Evolutionary conservation across 2,113 vertebrate genomes (phyloP), one percentile per base, ranked within the genome.

Genomic region (Prunella himalayana): DNA sequence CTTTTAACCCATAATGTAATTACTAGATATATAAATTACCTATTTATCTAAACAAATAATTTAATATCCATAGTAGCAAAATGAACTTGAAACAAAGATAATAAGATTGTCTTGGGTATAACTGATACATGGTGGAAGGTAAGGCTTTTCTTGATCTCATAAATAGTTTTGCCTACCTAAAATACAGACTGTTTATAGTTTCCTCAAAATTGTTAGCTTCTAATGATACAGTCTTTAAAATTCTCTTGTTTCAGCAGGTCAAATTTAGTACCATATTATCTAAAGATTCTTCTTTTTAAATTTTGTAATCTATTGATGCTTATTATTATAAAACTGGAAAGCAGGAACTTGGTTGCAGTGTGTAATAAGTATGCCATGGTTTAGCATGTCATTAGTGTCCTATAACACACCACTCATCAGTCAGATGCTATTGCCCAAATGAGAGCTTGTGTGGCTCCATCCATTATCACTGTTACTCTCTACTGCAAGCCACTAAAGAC

Each of bases 1-100:
- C 86, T 96, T 98, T 95, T 97, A 96, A 97, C 65, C 79, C 79
- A 78, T 78, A 49, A 95, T 93, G 76, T 85, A 64, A 79, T 95
- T 28, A 6, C 45, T 78, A 57, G 12, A 56, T 84, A 72, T 70
- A 77, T 76, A 85, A 93, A 94, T 88, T 69, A 82, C 35, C 47
- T 65, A 12, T 69, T 79, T 56, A 37, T 53, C 50, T 80, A 88
- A 96, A 92, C 28, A 68, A 88, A 79, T 71, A 47, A 81, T 91
- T 41, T 27, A 64, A 35, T 88, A 91, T n/a, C 24, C 12, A 9
- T 72, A 19, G 41, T 44, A 56, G 30, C 47, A 68, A 71, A 76
- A 65, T n/a, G 10, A 79, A 57, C 44, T 64, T 49, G 22, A 68
- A 72, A 76, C 5, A 63, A 70, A 75, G 31, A 21, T 41, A 28